These are phyloP conservation scores for Trematomus bernacchii DNA, from an alignment of 2,797 vertebrate species.

Conservation along the genomic window DNA sequence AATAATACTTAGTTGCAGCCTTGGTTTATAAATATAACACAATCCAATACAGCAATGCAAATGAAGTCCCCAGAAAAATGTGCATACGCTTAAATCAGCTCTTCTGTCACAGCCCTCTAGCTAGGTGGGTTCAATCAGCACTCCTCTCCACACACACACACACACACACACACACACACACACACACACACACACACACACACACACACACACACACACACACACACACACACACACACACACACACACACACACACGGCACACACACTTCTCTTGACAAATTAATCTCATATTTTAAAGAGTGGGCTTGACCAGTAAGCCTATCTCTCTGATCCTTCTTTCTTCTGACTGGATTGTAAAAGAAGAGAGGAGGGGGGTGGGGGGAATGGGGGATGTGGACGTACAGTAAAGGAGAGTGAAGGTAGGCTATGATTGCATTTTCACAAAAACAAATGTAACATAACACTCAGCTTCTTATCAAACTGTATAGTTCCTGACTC, in stretches of 20 bases:
- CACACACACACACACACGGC: slow-evolving; percentile 22
- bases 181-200: slow-evolving; percentile 22
- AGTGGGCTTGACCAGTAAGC: slow-evolving; percentile 65
- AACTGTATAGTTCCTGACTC: slow-evolving; percentile 62
- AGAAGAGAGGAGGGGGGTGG: neutral
- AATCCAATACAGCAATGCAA: slow-evolving; percentile 10
- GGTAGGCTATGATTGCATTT: slow-evolving; percentile 59
- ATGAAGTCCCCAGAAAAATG: slow-evolving; percentile 21
- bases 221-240: slow-evolving; percentile 27
- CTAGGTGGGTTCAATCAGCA: slow-evolving; percentile 41
- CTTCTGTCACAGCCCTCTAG: slow-evolving; percentile 32
- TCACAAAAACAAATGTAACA: slow-evolving; percentile 66
- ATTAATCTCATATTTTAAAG: slow-evolving; percentile 75
- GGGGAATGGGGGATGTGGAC: neutral
- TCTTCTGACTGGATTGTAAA: slow-evolving; percentile 57
- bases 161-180: slow-evolving; percentile 21
- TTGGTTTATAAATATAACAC: neutral
- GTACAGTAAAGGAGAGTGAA: slow-evolving; percentile 32
- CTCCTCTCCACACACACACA: slow-evolving; percentile 30
- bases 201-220: slow-evolving; percentile 33
- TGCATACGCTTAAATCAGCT: slow-evolving; percentile 37
- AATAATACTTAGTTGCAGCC: neutral
- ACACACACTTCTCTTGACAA: slow-evolving; percentile 67
- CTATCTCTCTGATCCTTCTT: slow-evolving; percentile 65
- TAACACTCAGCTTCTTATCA: slow-evolving; percentile 54